Base-by-base conservation (phyloP, 2,113 vertebrate genomes). In the Mesocricetus auratus region DNA sequence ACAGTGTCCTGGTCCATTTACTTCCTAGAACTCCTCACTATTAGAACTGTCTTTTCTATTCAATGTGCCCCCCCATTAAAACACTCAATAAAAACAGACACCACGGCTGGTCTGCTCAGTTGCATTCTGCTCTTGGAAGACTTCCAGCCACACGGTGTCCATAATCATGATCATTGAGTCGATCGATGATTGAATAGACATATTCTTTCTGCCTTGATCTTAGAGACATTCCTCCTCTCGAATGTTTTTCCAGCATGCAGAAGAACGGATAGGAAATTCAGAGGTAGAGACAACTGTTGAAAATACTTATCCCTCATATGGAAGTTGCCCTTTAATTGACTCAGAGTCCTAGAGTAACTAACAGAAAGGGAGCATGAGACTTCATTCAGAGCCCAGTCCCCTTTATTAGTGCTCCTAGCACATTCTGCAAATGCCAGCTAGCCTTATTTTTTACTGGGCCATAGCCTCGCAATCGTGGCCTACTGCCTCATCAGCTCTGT, bases 291-390 rank as follows among this genome's bases (percentile, higher is more conserved):
- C 69, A 58, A 66, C 33, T 97, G 96, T 95, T 86, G 98, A 98
- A 98, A 98, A 92, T 31, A 74, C 12, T 71, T 39, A 74, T 31
- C 15, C 33, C 15, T 97, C 16, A 82, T 86, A 86, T 95, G 93
- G 96, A 98, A 97, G 97, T 97, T 98, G 89, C 31, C 82, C 89
- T 95, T 98, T 94, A 95, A 98, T 90, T 95, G 97, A 95, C 94
- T 96, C 91, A 68, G 83, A 69, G 50, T 86, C 95, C 95, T 97
- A 85, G 33, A 21, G 86, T 94, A 92, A 97, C 95, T 96, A 98
- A 96, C 90, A 88, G 89, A 89, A 90, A 90, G 69, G 86, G 2
- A 64, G 93, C 33, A 58, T 4, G 0, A 0, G 75, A 90, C 92
- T 95, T 97, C 77, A 94, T 87, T 86, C 93, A 81, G 64, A 7